These are phyloP conservation scores for Leucophora obtusa DNA, from an alignment of 2,888 invertebrate species.

Conservation along the genomic window DNA sequence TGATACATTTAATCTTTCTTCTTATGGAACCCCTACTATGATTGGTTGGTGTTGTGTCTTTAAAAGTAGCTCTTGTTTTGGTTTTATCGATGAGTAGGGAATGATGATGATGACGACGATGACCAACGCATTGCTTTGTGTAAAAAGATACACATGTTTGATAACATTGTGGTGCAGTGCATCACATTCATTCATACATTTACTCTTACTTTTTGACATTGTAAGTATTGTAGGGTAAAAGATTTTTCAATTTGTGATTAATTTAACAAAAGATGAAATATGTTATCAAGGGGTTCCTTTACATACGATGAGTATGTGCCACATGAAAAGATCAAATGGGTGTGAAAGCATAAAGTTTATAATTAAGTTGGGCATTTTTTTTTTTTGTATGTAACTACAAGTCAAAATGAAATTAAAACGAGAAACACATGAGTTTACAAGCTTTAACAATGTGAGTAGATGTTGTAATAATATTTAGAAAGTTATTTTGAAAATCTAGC, in stretches of 20 bases:
- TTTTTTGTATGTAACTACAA: background rate
- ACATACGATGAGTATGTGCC: background rate
- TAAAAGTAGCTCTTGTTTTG: constrained; percentile 48
- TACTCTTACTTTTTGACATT: constrained; percentile 17
- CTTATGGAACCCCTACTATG: constrained; percentile 39
- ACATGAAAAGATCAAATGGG: constrained; percentile 43
- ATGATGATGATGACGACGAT: constrained; percentile 43
- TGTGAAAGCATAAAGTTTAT: constrained; percentile 58
- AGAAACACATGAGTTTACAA: no score
- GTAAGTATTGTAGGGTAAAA: constrained; percentile 11
- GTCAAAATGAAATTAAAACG: background rate
- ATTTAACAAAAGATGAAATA: constrained; percentile 26
- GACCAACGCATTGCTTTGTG: constrained; percentile 46
- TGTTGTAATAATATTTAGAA: no score
- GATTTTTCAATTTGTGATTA: constrained; percentile 56
- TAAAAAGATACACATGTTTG: constrained; percentile 57
- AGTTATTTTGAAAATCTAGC: no score
- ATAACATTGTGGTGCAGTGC: constrained; percentile 58
- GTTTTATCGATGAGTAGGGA: constrained; percentile 56
- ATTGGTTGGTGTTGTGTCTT: constrained; percentile 25
- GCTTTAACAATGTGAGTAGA: no score
- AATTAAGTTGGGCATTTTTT: constrained; percentile 31
- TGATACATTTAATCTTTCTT: constrained; percentile 28
- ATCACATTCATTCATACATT: constrained; percentile 46
- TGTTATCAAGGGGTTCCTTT: constrained; percentile 21